Base-by-base conservation (phyloP, 2,113 vertebrate genomes). In the Odocoileus virginianus region DNA sequence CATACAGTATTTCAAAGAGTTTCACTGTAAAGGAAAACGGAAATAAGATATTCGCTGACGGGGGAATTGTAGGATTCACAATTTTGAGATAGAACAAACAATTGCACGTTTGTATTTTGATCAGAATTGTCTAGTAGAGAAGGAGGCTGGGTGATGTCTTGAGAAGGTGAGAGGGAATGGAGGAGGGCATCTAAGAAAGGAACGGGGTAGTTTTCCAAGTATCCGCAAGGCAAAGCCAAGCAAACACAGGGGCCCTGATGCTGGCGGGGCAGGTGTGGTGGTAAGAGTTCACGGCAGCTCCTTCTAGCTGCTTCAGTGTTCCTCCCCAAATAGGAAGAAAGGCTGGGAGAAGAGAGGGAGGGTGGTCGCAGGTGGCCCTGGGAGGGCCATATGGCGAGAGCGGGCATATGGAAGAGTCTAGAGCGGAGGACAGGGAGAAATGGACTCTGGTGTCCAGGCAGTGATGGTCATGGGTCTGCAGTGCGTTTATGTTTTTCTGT, bases 391-490 rank as follows among this genome's bases (percentile, higher is more conserved):
- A 25, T 15, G 40, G 76, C 21, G 47, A 33, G 25, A 21, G 76
- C 12, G 6, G 79, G 33, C 2, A 4, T 4, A 30, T 2, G 0
- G 52, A 23, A 6, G 43, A 12, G 71, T 2, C 8, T 57, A 45
- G 47, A n/a, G 79, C 2, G 7, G 50, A 17, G 5, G 33, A 17
- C 1, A 2, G 4, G 19, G 52, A 40, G 71, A 27, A n/a, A 7
- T 0, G 64, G 33, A 0, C 58, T 19, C 47, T 8, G 71, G 43
- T 1, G 33, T n/a, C 47, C 47, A 8, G 30, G 76, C 16, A 4
- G 60, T 2, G 45, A 30, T 0, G 3, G 25, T 47, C 71, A 7
- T 0, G 4, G 61, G 2, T 1, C 10, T 28, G 1, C 40, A 7
- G 25, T 1, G 7, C 1, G 0, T 19, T 6, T 13, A 0, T 33